Evolutionary conservation across 2,888 invertebrate species (phyloP), one percentile per base, ranked within the genome.

Genomic region (Papilio demoleus): DNA sequence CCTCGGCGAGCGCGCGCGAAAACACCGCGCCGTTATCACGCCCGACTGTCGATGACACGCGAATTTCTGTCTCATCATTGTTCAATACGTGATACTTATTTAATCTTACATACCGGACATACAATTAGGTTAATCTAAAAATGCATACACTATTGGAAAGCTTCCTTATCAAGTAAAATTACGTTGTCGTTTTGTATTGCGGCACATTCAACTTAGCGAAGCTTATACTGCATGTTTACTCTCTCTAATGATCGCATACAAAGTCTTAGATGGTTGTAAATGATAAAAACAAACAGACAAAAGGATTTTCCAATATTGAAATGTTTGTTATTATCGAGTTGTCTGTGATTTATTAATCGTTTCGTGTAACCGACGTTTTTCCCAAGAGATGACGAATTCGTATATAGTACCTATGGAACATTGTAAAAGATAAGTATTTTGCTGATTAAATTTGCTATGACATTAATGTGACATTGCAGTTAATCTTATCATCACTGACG

Each of bases 11-110:
- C 90, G 90, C 90, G 90, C 90, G 88, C 86, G 80, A 79, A 86
- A 90, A 89, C 90, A 88, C 80, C 87, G 88, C 88, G 88, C 88
- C 88, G 85, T 84, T 86, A 84, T 84, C 85, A 78, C 71, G 70
- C 76, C 70, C 53, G 53, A 65, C 73, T 68, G 73, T 69, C 71
- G 67, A 67, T 70, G 70, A 74, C 74, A 76, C 72, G 74, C 75
- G 73, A 72, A 70, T 68, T 50, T 59, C 71, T 73, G 74, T 71
- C 75, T 70, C 76, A 74, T 75, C 77, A 77, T 74, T 76, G 72
- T 76, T 56, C 72, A 75, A 71, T 71, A 72, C 71, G n/a, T 34
- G 19, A 62, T 67, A 65, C 27, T 31, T 17, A 8, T 24, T 27
- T 6, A 31, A 27, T 31, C 31, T 31, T 31, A 31, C 31, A 31